Percentiles rank a stretch among this genome's conserved stretches.
Conservation (phyloP, 2,797 vertebrate genomes). For the Sciurus vulgaris region DNA sequence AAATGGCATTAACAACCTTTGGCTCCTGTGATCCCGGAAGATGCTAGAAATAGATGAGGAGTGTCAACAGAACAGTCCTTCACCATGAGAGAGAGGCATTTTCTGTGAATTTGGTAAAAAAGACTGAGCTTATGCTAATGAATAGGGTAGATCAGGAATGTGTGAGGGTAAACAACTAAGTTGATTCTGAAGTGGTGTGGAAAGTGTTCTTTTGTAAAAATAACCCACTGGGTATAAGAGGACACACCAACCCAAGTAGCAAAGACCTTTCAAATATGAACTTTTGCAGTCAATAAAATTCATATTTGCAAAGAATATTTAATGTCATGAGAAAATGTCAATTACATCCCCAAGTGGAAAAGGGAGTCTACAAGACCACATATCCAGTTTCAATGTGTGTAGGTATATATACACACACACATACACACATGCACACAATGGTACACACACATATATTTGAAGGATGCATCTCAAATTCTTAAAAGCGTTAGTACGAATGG, state of each 20-base stretch:
- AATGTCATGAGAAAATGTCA: background rate
- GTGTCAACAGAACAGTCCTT: background rate
- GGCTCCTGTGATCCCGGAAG: background rate
- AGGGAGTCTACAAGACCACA: background rate
- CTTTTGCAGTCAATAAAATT: background rate
- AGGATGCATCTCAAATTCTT: background rate
- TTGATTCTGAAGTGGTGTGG: background rate
- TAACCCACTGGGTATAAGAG: background rate
- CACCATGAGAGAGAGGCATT: background rate
- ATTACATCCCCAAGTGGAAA: background rate
- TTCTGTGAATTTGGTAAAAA: slow-evolving; percentile 39
- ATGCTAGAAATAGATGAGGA: background rate
- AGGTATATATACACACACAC: too few relatives aligned
- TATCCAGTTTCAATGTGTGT: background rate
- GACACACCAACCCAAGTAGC: background rate
- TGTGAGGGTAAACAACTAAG: background rate
- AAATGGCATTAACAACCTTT: background rate
- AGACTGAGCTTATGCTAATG: background rate
- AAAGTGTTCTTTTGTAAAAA: background rate
- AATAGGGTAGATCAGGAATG: background rate
- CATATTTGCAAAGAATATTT: background rate
- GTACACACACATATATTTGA: background rate
- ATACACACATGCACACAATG: too few relatives aligned
- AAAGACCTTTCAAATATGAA: background rate
- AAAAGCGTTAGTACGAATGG: background rate